These are phyloP conservation scores for Cossypha niveicapilla DNA, from an alignment of 2,797 vertebrate species.

Conservation along the genomic window DNA sequence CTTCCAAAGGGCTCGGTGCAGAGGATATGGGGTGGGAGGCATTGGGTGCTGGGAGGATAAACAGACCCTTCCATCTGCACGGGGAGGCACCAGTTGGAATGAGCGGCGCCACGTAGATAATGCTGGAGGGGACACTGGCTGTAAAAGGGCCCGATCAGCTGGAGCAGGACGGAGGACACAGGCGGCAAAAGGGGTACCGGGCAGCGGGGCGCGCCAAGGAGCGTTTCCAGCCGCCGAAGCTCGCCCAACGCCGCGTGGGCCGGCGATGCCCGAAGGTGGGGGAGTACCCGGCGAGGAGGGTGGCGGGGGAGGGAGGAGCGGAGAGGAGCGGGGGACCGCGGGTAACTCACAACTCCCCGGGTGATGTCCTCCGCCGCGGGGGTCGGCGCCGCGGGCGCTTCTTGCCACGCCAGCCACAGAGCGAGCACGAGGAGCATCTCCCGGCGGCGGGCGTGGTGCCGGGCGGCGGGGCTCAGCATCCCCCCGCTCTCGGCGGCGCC, in stretches of 20 bases:
- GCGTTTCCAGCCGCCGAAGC: not conserved
- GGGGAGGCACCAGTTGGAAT: not conserved
- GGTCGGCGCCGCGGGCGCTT: constrained; percentile 67
- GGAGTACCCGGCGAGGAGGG: too few species aligned
- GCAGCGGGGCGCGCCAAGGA: not conserved
- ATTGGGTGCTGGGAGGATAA: not conserved
- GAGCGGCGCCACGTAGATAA: not conserved
- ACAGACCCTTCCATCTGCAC: not conserved
- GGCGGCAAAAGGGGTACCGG: not conserved
- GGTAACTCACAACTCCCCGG: constrained; percentile 72
- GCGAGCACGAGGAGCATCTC: constrained; percentile 41
- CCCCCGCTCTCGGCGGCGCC: not conserved
- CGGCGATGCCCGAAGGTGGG: not conserved
- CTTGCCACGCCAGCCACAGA: constrained; percentile 56
- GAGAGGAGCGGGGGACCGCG: not conserved
- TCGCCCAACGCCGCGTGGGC: not conserved
- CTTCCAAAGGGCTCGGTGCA: not conserved
- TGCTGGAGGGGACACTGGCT: not conserved
- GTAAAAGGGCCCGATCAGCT: not conserved
- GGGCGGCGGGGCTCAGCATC: constrained; percentile 17
- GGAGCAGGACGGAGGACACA: not conserved
- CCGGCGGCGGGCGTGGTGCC: not conserved
- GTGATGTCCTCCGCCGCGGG: constrained; percentile 67
- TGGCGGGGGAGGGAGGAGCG: too few species aligned
- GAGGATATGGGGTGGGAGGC: too few species aligned